Conservation (phyloP, 2,888 invertebrate species). For the Hanleya hanleyi region DNA sequence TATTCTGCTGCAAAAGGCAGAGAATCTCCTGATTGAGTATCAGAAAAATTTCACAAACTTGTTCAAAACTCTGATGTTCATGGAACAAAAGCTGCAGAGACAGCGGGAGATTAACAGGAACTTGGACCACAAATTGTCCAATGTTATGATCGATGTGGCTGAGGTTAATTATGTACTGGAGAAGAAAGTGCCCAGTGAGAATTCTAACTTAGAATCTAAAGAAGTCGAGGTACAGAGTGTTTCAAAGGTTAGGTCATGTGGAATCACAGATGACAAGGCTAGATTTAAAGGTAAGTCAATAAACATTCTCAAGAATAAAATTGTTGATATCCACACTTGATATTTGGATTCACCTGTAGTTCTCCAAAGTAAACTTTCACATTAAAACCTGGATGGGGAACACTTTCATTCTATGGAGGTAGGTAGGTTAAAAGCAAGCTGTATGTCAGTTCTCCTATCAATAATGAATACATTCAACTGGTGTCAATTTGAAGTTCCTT, state of each 20-base stretch:
- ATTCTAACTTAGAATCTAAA: constrained; percentile 39
- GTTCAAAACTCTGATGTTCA: constrained; percentile 52
- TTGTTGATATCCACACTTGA: too few relatives aligned
- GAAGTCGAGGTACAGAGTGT: constrained; percentile 57
- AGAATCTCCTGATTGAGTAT: constrained; percentile 49
- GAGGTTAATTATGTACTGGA: constrained; percentile 65
- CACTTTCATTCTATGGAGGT: too few relatives aligned
- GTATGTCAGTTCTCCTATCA: too few relatives aligned
- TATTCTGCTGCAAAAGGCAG: constrained; percentile 44
- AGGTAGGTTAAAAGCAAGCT: too few relatives aligned
- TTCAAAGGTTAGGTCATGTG: constrained; percentile 53
- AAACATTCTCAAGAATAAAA: too few relatives aligned
- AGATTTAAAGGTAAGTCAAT: constrained; percentile 61
- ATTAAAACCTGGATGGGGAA: too few relatives aligned
- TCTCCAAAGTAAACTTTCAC: too few relatives aligned
- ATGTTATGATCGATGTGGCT: constrained; percentile 66
- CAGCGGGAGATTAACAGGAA: constrained; percentile 52
- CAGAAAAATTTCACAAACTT: constrained; percentile 54
- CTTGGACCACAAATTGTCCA: constrained; percentile 66
- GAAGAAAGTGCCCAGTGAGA: constrained; percentile 44
- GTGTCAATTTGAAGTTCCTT: too few relatives aligned
- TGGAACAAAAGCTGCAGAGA: constrained; percentile 51
- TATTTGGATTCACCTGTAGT: too few relatives aligned
- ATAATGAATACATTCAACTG: too few relatives aligned
- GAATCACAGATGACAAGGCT: constrained; percentile 50